These are phyloP conservation scores for Megalurothrips usitatus DNA, from an alignment of 2,888 invertebrate genomes.

Conservation along the genomic window DNA sequence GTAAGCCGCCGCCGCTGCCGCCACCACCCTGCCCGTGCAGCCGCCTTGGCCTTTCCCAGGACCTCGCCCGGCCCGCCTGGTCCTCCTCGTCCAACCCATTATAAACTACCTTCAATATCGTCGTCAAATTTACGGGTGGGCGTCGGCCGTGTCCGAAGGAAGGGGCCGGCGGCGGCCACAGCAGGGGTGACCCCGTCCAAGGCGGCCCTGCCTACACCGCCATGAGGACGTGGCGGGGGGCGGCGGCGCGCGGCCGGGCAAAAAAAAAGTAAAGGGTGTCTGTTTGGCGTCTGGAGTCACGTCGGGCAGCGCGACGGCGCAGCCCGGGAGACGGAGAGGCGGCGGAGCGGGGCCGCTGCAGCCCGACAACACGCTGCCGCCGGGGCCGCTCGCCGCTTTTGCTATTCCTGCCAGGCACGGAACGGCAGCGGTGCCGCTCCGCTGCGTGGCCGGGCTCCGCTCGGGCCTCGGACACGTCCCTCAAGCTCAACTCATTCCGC, in stretches of 20 bases:
- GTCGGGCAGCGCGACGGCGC: too few relatives aligned
- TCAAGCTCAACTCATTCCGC: conserved; percentile 1
- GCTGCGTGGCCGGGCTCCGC: too few relatives aligned
- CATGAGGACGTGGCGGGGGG: too few relatives aligned
- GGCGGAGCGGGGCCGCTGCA: neutral
- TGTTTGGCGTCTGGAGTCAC: too few relatives aligned
- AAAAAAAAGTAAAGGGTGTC: too few relatives aligned
- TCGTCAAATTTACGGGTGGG: conserved; percentile 16
- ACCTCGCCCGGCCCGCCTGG: neutral
- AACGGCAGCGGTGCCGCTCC: too few relatives aligned
- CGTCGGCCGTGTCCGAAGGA: neutral
- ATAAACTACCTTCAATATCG: conserved; percentile 24
- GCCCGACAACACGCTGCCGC: neutral
- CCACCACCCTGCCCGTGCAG: too few relatives aligned
- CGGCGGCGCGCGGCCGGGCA: too few relatives aligned
- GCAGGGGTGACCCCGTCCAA: too few relatives aligned
- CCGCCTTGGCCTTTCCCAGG: too few relatives aligned
- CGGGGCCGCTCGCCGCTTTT: neutral
- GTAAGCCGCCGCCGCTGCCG: neutral
- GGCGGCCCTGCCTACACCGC: too few relatives aligned
- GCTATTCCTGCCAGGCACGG: neutral
- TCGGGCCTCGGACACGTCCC: neutral
- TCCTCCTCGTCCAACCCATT: neutral
- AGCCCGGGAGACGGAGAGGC: too few relatives aligned
- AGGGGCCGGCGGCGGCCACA: neutral